Percentiles rank a stretch among this genome's conserved stretches.
phyloP scores from a whole-genome alignment of 2,888 invertebrate genomes.

The Phragmatobia fuliginosa region DNA sequence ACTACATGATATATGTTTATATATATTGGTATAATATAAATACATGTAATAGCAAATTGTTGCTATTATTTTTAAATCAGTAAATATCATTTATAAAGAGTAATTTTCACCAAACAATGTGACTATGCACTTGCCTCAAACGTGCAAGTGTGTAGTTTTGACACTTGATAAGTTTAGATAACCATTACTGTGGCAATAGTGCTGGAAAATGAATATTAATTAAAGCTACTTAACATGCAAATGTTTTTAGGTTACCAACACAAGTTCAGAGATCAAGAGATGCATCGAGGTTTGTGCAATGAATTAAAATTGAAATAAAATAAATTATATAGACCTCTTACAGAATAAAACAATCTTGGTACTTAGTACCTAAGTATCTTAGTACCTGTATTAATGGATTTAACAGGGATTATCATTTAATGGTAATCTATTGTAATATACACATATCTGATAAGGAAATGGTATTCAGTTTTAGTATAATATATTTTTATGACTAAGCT shows the following conservation, averaged over 20 bases:
- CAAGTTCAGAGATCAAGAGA: slow-evolving; percentile 15
- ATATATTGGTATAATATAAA: not conserved
- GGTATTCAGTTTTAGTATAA: not conserved
- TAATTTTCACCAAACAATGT: not conserved
- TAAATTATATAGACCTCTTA: no score
- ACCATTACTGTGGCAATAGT: not conserved
- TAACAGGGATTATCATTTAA: slow-evolving; percentile 9
- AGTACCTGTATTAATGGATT: not conserved
- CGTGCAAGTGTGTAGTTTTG: not conserved
- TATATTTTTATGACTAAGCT: slow-evolving; percentile 4
- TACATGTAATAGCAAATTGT: not conserved
- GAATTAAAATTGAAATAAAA: not conserved
- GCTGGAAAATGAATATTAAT: not conserved
- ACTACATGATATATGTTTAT: not conserved
- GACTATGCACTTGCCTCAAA: not conserved
- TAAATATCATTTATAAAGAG: not conserved
- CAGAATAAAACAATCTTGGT: not conserved
- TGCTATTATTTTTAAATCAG: not conserved
- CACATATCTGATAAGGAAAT: slow-evolving; percentile 5
- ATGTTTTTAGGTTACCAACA: not conserved
- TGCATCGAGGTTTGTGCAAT: not conserved
- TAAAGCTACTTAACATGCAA: not conserved
- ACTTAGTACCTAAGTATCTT: not conserved
- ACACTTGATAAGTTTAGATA: not conserved
- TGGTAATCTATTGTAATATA: slow-evolving; percentile 15